These are phyloP conservation scores for Patagioenas fasciata DNA, from an alignment of 2,113 vertebrate species.

Conservation along the genomic window DNA sequence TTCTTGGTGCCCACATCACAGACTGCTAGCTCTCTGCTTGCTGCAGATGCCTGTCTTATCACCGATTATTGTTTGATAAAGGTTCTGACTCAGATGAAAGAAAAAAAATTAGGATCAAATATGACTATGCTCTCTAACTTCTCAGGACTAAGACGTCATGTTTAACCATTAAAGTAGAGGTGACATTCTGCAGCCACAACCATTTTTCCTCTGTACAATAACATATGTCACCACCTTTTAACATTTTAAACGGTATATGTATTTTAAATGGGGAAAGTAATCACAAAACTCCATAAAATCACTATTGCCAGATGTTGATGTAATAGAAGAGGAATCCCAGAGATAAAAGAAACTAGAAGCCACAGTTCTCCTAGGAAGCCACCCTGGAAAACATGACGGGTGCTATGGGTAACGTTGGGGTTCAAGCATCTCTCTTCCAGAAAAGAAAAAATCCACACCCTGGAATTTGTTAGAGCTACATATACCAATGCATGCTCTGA, in stretches of 20 bases:
- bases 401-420: neutral
- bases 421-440: neutral
- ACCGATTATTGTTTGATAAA: neutral
- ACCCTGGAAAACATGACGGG: conserved; percentile 43
- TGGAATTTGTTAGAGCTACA: conserved; percentile 8
- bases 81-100: neutral
- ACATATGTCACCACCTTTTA: neutral
- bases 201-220: neutral
- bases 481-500: neutral
- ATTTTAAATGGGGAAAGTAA: neutral
- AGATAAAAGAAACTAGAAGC: conserved; percentile 15
- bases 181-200: neutral
- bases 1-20: neutral
- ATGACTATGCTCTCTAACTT: neutral
- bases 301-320: conserved; percentile 20
- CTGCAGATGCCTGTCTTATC: neutral
- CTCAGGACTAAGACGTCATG: neutral
- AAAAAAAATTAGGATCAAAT: neutral
- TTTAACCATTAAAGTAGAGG: neutral
- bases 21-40: neutral
- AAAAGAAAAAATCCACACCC: neutral
- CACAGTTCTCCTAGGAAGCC: conserved; percentile 2
- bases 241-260: neutral
- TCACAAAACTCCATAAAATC: neutral
- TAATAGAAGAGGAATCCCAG: conserved; percentile 23